A percentile compares a stretch with the other conserved stretches of the same genome.
Evolutionary conservation across 2,797 vertebrate species (phyloP).

Genomic region (Eulemur albifrons): DNA sequence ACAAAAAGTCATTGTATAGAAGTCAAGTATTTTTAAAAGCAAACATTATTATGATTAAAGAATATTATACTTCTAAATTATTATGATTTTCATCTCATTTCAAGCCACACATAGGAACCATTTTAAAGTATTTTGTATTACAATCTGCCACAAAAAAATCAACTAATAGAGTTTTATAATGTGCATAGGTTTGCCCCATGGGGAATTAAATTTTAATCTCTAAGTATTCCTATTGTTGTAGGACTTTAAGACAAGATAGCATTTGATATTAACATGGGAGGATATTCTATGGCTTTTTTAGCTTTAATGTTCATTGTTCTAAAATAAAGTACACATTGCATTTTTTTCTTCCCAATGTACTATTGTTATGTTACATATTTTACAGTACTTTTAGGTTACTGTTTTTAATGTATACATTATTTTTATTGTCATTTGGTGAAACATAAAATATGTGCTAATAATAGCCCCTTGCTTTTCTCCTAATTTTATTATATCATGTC

Average conservation of each 20-base stretch:
- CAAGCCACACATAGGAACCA: neutral
- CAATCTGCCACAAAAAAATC: conserved; percentile 57
- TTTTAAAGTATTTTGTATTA: conserved; percentile 67
- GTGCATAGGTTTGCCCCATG: conserved; percentile 2
- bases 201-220: conserved; percentile 27
- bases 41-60: neutral
- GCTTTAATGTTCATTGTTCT: conserved; percentile 31
- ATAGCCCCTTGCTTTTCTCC: neutral
- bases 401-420: neutral
- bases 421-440: conserved; percentile 40
- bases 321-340: conserved; percentile 57
- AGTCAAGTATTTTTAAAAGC: conserved; percentile 59
- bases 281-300: conserved; percentile 44
- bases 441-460: neutral
- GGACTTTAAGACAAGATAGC: conserved; percentile 24
- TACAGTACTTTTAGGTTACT: neutral
- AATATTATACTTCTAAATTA: neutral
- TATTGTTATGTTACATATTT: neutral
- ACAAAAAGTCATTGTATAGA: neutral
- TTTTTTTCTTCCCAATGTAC: conserved; percentile 11
- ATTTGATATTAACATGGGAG: conserved; percentile 57
- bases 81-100: conserved; percentile 37
- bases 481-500: conserved; percentile 45
- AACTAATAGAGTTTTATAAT: conserved; percentile 72
- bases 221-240: conserved; percentile 53